Evolutionary conservation across 2,888 invertebrate species (phyloP), one percentile per base, ranked within the genome.

Genomic region (Malthinus flaveolus): DNA sequence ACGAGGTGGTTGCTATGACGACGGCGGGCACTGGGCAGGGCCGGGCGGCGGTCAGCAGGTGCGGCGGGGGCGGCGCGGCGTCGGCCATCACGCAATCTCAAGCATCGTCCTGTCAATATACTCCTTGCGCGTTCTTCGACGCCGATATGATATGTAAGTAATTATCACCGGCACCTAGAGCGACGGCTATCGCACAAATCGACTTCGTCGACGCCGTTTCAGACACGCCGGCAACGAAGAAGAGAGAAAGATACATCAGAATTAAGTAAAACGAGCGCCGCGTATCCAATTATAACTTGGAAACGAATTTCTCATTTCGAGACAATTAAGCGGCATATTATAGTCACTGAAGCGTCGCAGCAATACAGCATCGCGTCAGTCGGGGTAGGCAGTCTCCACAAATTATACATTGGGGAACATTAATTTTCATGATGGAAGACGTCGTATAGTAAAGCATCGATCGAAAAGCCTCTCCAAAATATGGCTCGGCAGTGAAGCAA

Each of bases 301-400:
- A 79, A 78, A 78, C 80, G 81, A 80, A 81, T 81, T 81, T 81
- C 81, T 80, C 80, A 81, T 80, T 81, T 80, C 79, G 78, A 78
- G 79, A 80, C 80, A 81, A 81, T 81, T 81, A 81, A 80, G 79
- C 78, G 79, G 79, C 80, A 80, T 80, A 80, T 81, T 80, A 80
- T 79, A 80, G 78, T 75, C 78, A 74, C 73, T 74, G 75, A 71
- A 78, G 78, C 79, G 77, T 75, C 75, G 71, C 72, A 71, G 75
- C 76, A 75, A 76, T 77, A 76, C 75, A 75, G 72, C 73, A 70
- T 70, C 68, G 66, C 66, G 64, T 63, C 67, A 63, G 60, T 59
- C 65, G 66, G 71, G 71, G 69, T 72, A 69, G 72, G 69, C 64
- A 75, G 76, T 77, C 79, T 80, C 78, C 78, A 78, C 80, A 80